Evolutionary conservation across 2,888 invertebrate genomes (phyloP).

Genomic region (Ceraclea dissimilis): DNA sequence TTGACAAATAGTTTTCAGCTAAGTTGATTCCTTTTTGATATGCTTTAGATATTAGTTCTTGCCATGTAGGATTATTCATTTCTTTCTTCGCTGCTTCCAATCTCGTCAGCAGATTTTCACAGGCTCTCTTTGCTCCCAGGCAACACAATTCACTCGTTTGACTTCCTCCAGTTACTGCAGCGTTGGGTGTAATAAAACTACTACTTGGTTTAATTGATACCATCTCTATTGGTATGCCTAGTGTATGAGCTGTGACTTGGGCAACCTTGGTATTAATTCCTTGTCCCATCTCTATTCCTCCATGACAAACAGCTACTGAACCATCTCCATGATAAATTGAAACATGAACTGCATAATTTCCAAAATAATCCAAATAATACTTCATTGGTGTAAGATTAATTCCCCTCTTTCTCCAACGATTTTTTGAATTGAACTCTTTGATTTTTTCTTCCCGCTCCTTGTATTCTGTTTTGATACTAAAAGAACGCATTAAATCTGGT

Average conservation of each 20-base stretch:
- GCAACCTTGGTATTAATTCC: constrained; percentile 67
- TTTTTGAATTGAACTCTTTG: constrained; percentile 51
- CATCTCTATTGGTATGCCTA: constrained; percentile 58
- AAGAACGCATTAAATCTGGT: constrained; percentile 47
- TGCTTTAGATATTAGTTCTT: constrained; percentile 45
- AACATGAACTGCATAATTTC: constrained; percentile 51
- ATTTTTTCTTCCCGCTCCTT: constrained; percentile 45
- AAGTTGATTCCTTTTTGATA: constrained; percentile 47
- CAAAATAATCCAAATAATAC: constrained; percentile 49
- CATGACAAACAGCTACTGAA: constrained; percentile 58
- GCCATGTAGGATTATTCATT: constrained; percentile 43
- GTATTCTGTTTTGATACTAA: constrained; percentile 51
- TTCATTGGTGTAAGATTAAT: constrained; percentile 56
- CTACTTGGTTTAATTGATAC: constrained; percentile 59
- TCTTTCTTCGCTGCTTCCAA: constrained; percentile 38
- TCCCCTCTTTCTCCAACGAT: constrained; percentile 70
- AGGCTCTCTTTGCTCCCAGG: constrained; percentile 48
- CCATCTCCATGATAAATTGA: constrained; percentile 62
- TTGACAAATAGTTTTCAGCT: constrained; percentile 45
- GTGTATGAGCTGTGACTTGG: constrained; percentile 60
- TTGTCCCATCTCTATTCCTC: constrained; percentile 69
- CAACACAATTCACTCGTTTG: constrained; percentile 61
- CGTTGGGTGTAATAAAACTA: constrained; percentile 58
- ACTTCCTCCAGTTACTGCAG: constrained; percentile 61
- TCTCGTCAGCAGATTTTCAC: constrained; percentile 41